phyloP scores from a whole-genome alignment of 1,140 invertebrate genomes.

The Dufourea novaeangliae region DNA sequence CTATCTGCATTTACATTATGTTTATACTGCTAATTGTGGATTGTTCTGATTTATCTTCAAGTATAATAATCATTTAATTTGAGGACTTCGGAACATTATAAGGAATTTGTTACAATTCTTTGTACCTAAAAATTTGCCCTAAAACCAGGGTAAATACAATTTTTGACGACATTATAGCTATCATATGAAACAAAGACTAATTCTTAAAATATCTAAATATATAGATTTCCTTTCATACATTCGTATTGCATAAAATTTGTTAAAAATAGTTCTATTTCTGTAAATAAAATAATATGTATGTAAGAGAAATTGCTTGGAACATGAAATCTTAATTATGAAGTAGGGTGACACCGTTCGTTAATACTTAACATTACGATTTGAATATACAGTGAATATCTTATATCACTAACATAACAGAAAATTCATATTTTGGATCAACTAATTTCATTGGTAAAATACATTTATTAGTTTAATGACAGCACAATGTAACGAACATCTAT shows the following conservation, averaged over 20 bases:
- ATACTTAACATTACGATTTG: slow-evolving; percentile 33
- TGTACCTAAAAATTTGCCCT: slow-evolving; percentile 38
- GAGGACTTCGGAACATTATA: slow-evolving; percentile 37
- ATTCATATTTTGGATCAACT: slow-evolving; percentile 40
- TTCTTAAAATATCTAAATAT: slow-evolving; percentile 63
- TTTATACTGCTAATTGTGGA: slow-evolving; percentile 62
- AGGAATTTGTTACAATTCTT: no score
- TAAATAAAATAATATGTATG: slow-evolving; percentile 49
- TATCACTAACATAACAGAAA: slow-evolving; percentile 37
- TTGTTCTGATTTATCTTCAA: slow-evolving; percentile 32
- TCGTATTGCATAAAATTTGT: slow-evolving; percentile 51
- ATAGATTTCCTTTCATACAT: slow-evolving; percentile 50
- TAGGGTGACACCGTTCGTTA: slow-evolving; percentile 37
- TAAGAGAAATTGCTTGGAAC: slow-evolving; percentile 46
- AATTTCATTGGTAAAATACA: slow-evolving; percentile 33
- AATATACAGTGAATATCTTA: slow-evolving; percentile 32
- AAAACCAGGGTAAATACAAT: slow-evolving; percentile 34
- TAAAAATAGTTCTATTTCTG: slow-evolving; percentile 70
- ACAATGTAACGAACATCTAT: slow-evolving; percentile 48
- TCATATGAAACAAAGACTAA: slow-evolving; percentile 46
- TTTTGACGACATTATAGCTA: slow-evolving; percentile 35
- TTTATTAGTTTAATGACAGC: slow-evolving; percentile 29
- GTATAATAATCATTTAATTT: slow-evolving; percentile 33
- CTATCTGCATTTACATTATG: slow-evolving; percentile 46
- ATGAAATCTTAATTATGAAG: slow-evolving; percentile 45